phyloP scores from a whole-genome alignment of 2,113 vertebrate species.

The Falco punctatus region DNA sequence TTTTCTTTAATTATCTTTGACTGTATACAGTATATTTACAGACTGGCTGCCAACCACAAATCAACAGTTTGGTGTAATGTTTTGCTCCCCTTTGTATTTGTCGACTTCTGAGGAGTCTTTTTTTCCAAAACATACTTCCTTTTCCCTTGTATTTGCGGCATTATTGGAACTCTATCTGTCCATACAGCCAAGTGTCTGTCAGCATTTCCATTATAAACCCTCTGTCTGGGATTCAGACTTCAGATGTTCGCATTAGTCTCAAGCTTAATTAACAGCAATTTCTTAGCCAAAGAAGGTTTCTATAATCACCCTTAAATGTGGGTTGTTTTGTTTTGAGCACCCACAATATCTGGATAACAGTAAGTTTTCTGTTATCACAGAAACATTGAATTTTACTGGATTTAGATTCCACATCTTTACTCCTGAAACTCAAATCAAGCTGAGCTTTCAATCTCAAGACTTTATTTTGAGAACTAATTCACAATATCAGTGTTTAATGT shows the following conservation, averaged over 20 bases:
- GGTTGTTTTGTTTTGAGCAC: background rate
- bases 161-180: background rate
- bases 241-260: background rate
- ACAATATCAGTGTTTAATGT: background rate
- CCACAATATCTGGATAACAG: background rate
- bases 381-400: background rate
- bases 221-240: conserved; percentile 16
- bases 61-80: background rate
- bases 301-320: background rate
- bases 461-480: background rate
- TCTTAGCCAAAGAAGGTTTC: background rate
- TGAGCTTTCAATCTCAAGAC: background rate
- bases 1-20: conserved; percentile 39
- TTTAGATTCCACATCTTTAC: background rate
- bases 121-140: background rate
- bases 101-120: background rate
- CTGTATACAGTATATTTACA: background rate
- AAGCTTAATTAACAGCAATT: conserved; percentile 4
- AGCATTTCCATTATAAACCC: background rate
- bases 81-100: background rate
- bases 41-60: background rate
- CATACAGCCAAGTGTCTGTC: background rate
- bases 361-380: background rate
- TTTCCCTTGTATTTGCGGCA: background rate
- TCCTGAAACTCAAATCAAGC: background rate